A percentile compares a stretch with the other conserved stretches of the same genome.
Evolutionary conservation across 2,797 vertebrate species (phyloP).

Genomic region (Onychomys leucogaster): DNA sequence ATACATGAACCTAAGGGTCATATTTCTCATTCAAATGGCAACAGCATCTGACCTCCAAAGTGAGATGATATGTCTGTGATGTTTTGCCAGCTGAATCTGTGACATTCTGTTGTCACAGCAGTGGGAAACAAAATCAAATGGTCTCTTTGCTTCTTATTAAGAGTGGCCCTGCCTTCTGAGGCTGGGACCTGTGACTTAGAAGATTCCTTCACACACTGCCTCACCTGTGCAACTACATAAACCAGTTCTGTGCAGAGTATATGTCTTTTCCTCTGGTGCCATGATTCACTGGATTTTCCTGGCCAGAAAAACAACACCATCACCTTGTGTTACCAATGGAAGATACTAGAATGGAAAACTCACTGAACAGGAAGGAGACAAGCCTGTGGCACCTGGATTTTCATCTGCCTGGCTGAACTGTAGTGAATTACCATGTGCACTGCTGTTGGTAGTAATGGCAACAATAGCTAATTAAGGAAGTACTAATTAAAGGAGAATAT

Average conservation of each 20-base stretch:
- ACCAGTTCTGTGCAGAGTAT: slow-evolving; percentile 26
- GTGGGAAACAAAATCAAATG: background rate
- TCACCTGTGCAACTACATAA: background rate
- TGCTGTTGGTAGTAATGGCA: background rate
- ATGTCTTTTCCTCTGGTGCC: slow-evolving; percentile 68
- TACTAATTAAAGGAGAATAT: background rate
- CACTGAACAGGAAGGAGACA: background rate
- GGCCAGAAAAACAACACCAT: slow-evolving; percentile 65
- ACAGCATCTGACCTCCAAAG: background rate
- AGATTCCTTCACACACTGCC: background rate
- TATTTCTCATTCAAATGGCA: background rate
- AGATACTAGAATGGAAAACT: slow-evolving; percentile 72
- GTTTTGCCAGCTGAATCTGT: background rate
- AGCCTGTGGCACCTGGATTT: background rate
- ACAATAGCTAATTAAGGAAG: no score
- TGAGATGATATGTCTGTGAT: background rate
- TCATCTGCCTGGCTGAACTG: background rate
- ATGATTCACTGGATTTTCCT: slow-evolving; percentile 77
- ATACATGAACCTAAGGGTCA: background rate
- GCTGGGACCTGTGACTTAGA: background rate
- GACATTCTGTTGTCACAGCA: background rate
- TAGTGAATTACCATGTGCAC: rapidly evolving
- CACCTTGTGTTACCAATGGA: slow-evolving; percentile 53
- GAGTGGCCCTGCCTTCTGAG: no score
- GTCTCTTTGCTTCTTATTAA: background rate